Evolutionary conservation across 2,113 vertebrate genomes (phyloP).

Genomic region (Paedocypris sp.): DNA sequence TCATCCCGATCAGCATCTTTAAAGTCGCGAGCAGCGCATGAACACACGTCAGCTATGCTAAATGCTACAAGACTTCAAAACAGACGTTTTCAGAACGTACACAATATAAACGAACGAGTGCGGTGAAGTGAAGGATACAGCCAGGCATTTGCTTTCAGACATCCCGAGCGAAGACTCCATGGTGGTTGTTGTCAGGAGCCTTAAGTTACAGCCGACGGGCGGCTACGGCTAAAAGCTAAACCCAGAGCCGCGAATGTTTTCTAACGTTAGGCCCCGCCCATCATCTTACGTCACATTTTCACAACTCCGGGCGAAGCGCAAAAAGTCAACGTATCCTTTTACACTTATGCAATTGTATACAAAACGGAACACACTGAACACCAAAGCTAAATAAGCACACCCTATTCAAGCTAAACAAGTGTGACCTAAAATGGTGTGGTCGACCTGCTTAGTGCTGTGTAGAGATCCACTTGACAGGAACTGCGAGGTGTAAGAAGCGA

Average conservation of each 20-base stretch:
- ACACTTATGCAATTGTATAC: too few species aligned
- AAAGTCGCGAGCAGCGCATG: background rate
- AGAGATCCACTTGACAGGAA: too few species aligned
- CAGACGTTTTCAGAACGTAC: background rate
- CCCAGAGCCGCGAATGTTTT: background rate
- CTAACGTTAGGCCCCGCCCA: background rate
- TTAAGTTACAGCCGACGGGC: background rate
- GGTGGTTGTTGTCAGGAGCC: background rate
- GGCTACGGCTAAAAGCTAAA: constrained; percentile 12
- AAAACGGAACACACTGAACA: too few species aligned
- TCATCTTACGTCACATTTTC: background rate
- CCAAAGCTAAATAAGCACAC: too few species aligned
- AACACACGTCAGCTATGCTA: background rate
- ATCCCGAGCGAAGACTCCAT: constrained; percentile 55
- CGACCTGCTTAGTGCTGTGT: too few species aligned
- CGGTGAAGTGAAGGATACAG: constrained; percentile 60
- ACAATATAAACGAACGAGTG: background rate
- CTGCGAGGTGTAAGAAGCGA: too few species aligned
- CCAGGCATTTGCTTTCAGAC: constrained; percentile 49
- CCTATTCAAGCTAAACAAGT: too few species aligned
- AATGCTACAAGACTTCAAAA: background rate
- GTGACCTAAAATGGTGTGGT: too few species aligned
- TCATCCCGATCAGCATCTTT: background rate
- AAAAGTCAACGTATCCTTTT: too few species aligned
- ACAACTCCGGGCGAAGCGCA: too few species aligned